Conservation (phyloP, 2,888 invertebrate species). For the Heliconius erato region DNA sequence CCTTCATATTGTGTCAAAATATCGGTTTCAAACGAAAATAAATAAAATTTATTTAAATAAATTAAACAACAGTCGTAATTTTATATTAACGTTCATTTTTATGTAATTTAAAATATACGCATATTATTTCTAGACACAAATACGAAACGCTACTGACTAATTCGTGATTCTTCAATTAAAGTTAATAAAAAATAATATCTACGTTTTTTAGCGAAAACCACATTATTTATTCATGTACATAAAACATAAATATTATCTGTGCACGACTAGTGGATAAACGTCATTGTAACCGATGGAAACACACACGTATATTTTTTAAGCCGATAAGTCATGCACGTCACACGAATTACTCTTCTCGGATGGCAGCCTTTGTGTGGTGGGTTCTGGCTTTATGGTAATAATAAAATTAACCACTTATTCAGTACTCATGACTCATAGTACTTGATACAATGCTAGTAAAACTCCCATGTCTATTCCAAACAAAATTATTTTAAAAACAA, state of each 20-base stretch:
- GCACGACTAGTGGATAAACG: background rate
- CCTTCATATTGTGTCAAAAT: background rate
- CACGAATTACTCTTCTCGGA: conserved; percentile 10
- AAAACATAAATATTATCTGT: background rate
- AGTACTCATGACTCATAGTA: conserved; percentile 2
- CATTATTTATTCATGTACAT: background rate
- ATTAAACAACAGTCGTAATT: too few species aligned
- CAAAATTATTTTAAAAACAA: conserved; percentile 7
- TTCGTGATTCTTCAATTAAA: background rate
- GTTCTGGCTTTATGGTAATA: conserved; percentile 13
- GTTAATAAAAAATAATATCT: too few species aligned
- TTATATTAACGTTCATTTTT: background rate
- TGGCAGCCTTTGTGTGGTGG: conserved; percentile 6
- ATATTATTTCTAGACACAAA: background rate
- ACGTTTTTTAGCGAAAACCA: too few species aligned
- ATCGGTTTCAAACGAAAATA: background rate
- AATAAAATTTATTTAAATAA: too few species aligned
- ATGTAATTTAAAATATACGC: background rate
- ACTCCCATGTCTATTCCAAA: background rate
- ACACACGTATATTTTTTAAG: conserved; percentile 19
- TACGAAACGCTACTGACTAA: background rate
- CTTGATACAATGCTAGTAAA: conserved; percentile 8
- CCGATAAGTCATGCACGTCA: conserved; percentile 21
- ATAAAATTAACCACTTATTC: conserved; percentile 25
- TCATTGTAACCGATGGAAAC: conserved; percentile 9